Base-by-base conservation (phyloP, 1,140 invertebrate genomes). In the Drosophila repleta region DNA sequence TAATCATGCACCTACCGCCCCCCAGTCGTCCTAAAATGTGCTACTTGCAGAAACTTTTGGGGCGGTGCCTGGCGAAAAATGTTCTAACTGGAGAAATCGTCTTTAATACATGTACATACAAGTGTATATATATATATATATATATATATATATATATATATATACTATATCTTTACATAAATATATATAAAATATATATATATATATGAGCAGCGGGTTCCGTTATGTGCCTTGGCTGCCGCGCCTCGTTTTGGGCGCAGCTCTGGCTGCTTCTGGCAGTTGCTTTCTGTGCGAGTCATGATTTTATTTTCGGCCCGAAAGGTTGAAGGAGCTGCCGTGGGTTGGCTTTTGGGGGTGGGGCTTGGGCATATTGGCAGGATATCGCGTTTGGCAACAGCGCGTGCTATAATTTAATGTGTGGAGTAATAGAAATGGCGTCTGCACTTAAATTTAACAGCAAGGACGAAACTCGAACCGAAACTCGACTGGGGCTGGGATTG, bases 341-440 rank as follows among this genome's bases (percentile, higher is more conserved):
- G 26, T 29, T 35, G 63, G 41, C 55, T 69, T 68, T 77, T 75
- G 55, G 41, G 17, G 15, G 3, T 21, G 24, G 41, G 20, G 18
- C 11, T 24, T 29, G 56, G 13, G n/a, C 17, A 60, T 82, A 76
- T 67, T 72, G 81, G 56, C 69, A 68, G 74, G 58, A 76, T 76
- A 76, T 72, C 68, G 32, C 32, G 58, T 76, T 72, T 80, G 61
- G 62, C 45, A 83, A 74, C 67, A 73, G 81, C 76, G 81, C 76
- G 80, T 72, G 82, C 51, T 85, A 73, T 87, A 85, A 87, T 85
- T 85, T 85, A 85, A 85, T 87, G 81, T 85, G 81, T 39, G 78
- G 74, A 78, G 66, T 81, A 85, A 85, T 85, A 85, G 82, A 85
- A 85, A 85, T 85, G 82, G 82, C 82, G 82, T 85, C 82, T 87